phyloP scores from a whole-genome alignment of 2,888 invertebrate genomes.

The Ophion ellenae region DNA sequence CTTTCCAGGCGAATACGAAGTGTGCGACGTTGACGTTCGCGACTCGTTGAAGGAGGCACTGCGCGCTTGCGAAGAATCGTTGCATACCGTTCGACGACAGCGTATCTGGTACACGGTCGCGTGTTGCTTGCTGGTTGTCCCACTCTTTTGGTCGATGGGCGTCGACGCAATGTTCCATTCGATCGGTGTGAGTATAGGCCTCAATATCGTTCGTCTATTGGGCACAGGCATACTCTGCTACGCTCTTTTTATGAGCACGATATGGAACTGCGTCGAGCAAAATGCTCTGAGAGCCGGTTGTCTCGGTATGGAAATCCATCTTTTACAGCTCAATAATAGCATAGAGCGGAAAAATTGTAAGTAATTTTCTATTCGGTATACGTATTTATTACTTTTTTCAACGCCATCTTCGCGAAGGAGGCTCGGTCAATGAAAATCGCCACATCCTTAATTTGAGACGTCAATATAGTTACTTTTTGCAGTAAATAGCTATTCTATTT shows the following conservation, averaged over 20 bases:
- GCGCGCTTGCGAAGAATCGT: conserved; percentile 86
- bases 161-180: conserved; percentile 73
- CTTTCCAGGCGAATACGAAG: conserved; percentile 71
- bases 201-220: conserved; percentile 87
- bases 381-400: background rate
- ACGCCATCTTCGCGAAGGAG: background rate
- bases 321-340: conserved; percentile 74
- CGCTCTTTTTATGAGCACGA: conserved; percentile 90
- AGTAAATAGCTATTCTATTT: too few species aligned
- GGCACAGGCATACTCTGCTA: conserved; percentile 89
- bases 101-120: conserved; percentile 85
- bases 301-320: conserved; percentile 87
- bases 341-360: conserved; percentile 56
- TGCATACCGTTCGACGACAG: conserved; percentile 84
- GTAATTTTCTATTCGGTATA: background rate
- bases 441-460: background rate
- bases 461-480: too few species aligned
- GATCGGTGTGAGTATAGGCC: conserved; percentile 80
- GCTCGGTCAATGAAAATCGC: background rate
- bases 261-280: conserved; percentile 93
- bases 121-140: conserved; percentile 85
- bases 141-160: conserved; percentile 79
- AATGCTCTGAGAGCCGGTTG: conserved; percentile 92
- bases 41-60: conserved; percentile 86
- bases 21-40: conserved; percentile 71